These are phyloP conservation scores for Daboia siamensis DNA, from an alignment of 2,113 vertebrate species.

Conservation along the genomic window DNA sequence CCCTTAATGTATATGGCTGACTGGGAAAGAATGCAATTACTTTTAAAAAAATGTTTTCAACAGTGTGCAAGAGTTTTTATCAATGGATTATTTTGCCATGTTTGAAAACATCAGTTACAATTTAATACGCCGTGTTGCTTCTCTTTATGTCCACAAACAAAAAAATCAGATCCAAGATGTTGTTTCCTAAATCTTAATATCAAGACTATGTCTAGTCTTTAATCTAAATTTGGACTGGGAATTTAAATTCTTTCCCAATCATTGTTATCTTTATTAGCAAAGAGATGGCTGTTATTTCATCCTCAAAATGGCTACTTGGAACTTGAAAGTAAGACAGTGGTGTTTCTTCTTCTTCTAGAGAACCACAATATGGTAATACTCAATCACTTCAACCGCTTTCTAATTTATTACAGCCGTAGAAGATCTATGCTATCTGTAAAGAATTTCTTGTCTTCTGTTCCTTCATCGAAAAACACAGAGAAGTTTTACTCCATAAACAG, in stretches of 20 bases:
- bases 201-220: not conserved
- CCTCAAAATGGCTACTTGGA: not conserved
- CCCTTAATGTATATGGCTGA: not conserved
- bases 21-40: not conserved
- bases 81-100: not conserved
- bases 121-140: not conserved
- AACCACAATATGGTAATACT: not conserved
- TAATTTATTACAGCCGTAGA: not conserved
- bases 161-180: not conserved
- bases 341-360: not conserved
- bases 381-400: not conserved
- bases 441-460: not conserved
- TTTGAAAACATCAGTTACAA: not conserved
- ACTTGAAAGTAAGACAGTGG: not conserved
- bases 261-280: slow-evolving; percentile 10
- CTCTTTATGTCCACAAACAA: not conserved
- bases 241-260: not conserved
- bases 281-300: not conserved
- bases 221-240: no score
- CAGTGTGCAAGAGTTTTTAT: not conserved
- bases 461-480: not conserved
- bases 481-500: not conserved
- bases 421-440: not conserved
- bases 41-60: not conserved
- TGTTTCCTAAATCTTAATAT: not conserved